phyloP scores from a whole-genome alignment of 2,113 vertebrate genomes.

The Merops nubicus region DNA sequence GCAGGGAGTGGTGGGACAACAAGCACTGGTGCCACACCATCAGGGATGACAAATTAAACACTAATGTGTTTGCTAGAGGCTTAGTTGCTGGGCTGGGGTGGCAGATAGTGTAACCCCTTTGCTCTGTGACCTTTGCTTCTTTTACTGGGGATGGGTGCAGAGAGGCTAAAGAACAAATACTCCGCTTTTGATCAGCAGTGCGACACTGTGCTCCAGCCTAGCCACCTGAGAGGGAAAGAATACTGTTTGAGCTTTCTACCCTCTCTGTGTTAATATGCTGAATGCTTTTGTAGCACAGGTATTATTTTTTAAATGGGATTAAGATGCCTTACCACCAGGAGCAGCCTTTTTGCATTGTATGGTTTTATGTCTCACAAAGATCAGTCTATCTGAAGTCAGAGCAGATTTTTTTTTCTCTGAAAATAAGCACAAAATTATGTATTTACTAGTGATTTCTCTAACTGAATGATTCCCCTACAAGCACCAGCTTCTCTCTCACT shows the following conservation, averaged over 20 bases:
- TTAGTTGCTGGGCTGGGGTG: constrained; percentile 4
- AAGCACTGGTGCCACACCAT: neutral
- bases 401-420: neutral
- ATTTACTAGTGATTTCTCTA: constrained; percentile 32
- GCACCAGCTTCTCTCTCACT: constrained; percentile 7
- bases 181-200: constrained; percentile 35
- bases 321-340: neutral
- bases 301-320: neutral
- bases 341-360: neutral
- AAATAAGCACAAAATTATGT: constrained; percentile 17
- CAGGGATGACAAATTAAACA: constrained; percentile 33
- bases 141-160: neutral
- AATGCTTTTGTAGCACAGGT: neutral
- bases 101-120: neutral
- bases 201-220: neutral
- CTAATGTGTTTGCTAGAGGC: constrained; percentile 48
- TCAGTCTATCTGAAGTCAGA: neutral
- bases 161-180: constrained; percentile 15
- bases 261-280: neutral
- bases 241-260: neutral
- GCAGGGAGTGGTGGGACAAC: neutral
- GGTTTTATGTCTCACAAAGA: neutral
- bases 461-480: constrained; percentile 13
- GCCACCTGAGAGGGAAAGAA: neutral
- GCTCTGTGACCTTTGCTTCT: constrained; percentile 24